A percentile compares a stretch with the other conserved stretches of the same genome.
Evolutionary conservation across 2,797 vertebrate genomes (phyloP).

Genomic region (Corythornis leucogaster): DNA sequence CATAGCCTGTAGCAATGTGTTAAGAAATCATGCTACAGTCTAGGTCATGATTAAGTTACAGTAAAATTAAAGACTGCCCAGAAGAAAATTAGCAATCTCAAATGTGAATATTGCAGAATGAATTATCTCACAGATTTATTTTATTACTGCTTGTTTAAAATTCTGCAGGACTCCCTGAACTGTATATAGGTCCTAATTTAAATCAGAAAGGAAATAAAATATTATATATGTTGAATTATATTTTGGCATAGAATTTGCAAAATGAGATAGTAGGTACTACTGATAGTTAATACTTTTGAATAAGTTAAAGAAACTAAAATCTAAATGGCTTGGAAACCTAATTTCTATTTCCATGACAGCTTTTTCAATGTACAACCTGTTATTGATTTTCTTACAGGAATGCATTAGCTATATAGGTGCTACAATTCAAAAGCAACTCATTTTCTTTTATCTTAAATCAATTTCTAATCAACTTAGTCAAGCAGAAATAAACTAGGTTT

Average conservation of each 20-base stretch:
- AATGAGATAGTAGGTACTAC: background rate
- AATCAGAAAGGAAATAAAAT: conserved; percentile 3
- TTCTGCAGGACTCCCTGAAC: background rate
- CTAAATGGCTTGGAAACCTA: background rate
- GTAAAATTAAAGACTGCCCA: conserved; percentile 6
- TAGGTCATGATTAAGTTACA: conserved; percentile 21
- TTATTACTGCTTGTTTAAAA: conserved; percentile 34
- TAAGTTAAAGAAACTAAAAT: conserved; percentile 18
- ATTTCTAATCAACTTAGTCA: conserved; percentile 45
- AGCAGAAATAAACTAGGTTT: background rate
- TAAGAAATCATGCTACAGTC: background rate
- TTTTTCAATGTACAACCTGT: conserved; percentile 9
- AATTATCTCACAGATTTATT: conserved; percentile 33
- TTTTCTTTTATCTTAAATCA: conserved; percentile 44
- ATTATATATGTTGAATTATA: background rate
- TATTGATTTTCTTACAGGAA: background rate
- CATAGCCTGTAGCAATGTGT: background rate
- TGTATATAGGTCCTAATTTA: background rate
- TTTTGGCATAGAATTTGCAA: conserved; percentile 9
- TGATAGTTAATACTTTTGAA: background rate
- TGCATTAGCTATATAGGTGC: background rate
- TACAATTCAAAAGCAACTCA: background rate
- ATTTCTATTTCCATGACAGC: background rate
- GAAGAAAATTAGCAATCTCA: conserved; percentile 45
- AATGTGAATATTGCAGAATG: conserved; percentile 12